A percentile compares a stretch with the other conserved stretches of the same genome.
phyloP scores from a whole-genome alignment of 2,888 invertebrate species.

The Pyrgus malvae region DNA sequence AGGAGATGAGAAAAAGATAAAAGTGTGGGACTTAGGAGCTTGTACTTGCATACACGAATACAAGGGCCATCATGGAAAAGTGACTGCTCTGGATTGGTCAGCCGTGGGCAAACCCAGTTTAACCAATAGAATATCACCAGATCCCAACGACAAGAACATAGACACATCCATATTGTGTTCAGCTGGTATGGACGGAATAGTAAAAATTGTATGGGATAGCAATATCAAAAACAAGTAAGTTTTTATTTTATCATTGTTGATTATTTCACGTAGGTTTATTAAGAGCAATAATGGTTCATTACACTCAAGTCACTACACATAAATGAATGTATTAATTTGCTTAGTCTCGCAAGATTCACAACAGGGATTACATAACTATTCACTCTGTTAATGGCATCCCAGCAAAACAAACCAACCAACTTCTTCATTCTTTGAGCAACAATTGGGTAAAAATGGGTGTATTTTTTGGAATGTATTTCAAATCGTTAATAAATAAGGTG shows the following conservation, averaged over 20 bases:
- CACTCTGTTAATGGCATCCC: no score
- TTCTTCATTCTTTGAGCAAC: no score
- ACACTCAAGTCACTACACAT: no score
- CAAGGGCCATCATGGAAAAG: slow-evolving; percentile 83
- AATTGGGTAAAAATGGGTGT: no score
- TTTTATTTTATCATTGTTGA: background rate
- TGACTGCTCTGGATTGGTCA: slow-evolving; percentile 84
- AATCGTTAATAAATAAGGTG: no score
- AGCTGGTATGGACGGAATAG: slow-evolving; percentile 84
- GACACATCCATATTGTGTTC: slow-evolving; percentile 83
- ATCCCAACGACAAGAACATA: slow-evolving; percentile 49
- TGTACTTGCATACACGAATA: slow-evolving; percentile 85
- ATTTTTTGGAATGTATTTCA: no score
- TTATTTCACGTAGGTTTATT: no score
- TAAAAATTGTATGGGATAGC: slow-evolving; percentile 85
- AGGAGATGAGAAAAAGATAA: slow-evolving; percentile 87
- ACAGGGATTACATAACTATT: no score
- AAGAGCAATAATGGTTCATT: no score
- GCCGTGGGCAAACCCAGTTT: slow-evolving; percentile 61
- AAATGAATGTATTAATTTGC: no score
- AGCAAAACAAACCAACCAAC: no score
- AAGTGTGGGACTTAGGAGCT: slow-evolving; percentile 87
- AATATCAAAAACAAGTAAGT: slow-evolving; percentile 69
- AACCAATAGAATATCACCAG: slow-evolving; percentile 55
- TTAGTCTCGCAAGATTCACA: no score